Evolutionary conservation across 2,888 invertebrate species (phyloP).

Genomic region (Nezara viridula): DNA sequence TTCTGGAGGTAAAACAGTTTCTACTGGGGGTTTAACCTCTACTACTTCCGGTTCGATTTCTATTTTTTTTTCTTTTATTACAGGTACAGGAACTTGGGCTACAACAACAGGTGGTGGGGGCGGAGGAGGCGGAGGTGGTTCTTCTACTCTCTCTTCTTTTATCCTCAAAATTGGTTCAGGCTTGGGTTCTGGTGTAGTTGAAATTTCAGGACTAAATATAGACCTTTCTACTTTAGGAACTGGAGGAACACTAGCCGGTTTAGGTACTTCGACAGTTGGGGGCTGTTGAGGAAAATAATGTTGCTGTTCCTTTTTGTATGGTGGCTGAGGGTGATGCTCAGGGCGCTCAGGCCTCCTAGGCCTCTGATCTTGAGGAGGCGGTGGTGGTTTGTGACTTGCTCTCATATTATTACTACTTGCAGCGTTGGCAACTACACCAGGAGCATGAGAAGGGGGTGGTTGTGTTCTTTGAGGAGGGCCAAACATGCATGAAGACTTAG

Average conservation of each 20-base stretch:
- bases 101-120: constrained; percentile 61
- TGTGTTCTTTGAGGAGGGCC: constrained; percentile 63
- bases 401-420: constrained; percentile 61
- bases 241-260: constrained; percentile 58
- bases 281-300: constrained; percentile 68
- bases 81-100: constrained; percentile 65
- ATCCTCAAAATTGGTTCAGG: constrained; percentile 55
- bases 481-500: constrained; percentile 64
- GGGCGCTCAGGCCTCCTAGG: constrained; percentile 52
- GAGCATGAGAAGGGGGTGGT: constrained; percentile 3
- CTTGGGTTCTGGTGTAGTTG: constrained; percentile 53
- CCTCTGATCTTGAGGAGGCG: constrained; percentile 67
- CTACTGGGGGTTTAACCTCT: constrained; percentile 66
- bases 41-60: constrained; percentile 44
- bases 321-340: constrained; percentile 55
- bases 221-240: constrained; percentile 66
- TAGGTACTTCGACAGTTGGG: constrained; percentile 66
- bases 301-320: constrained; percentile 52
- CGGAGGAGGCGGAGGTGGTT: constrained; percentile 51
- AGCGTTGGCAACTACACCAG: background rate
- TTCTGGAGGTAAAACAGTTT: constrained; percentile 40
- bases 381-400: constrained; percentile 49
- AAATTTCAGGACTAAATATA: constrained; percentile 67
- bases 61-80: constrained; percentile 52
- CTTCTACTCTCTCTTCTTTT: constrained; percentile 53